These are phyloP conservation scores for Maconellicoccus hirsutus DNA, from an alignment of 1,140 invertebrate species.

Conservation along the genomic window DNA sequence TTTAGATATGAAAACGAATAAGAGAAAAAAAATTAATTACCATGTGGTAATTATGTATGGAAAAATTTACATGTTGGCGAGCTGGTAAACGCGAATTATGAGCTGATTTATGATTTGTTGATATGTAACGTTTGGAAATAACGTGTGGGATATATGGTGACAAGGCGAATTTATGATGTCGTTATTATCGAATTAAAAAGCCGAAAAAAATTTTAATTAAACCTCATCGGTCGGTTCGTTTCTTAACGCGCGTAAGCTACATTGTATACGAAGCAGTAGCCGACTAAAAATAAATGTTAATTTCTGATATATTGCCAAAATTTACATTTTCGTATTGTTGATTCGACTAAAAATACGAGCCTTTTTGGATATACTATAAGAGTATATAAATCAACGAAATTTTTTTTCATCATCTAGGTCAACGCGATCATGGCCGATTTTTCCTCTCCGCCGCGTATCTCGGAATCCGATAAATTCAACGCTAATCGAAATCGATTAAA, in stretches of 20 bases:
- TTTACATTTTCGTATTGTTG: background rate
- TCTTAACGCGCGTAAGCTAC: background rate
- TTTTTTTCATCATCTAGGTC: background rate
- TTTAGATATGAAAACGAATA: background rate
- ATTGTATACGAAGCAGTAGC: background rate
- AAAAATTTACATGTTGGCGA: too few relatives aligned
- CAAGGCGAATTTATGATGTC: background rate
- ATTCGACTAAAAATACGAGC: background rate
- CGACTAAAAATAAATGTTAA: background rate
- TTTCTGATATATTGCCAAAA: slow-evolving; percentile 1
- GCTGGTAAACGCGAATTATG: too few relatives aligned
- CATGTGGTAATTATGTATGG: background rate
- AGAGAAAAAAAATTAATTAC: background rate
- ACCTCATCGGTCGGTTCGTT: background rate
- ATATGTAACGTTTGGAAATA: too few relatives aligned
- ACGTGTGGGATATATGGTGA: too few relatives aligned
- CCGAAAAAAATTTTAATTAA: background rate
- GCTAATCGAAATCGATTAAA: too few relatives aligned
- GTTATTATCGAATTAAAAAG: background rate
- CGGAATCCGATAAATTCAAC: too few relatives aligned
- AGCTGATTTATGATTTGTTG: too few relatives aligned
- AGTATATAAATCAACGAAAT: background rate
- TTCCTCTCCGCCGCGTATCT: too few relatives aligned
- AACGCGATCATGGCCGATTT: background rate
- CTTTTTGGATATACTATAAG: background rate